Evolutionary conservation across 2,113 vertebrate species (phyloP).

Genomic region (Pontoporia blainvillei): DNA sequence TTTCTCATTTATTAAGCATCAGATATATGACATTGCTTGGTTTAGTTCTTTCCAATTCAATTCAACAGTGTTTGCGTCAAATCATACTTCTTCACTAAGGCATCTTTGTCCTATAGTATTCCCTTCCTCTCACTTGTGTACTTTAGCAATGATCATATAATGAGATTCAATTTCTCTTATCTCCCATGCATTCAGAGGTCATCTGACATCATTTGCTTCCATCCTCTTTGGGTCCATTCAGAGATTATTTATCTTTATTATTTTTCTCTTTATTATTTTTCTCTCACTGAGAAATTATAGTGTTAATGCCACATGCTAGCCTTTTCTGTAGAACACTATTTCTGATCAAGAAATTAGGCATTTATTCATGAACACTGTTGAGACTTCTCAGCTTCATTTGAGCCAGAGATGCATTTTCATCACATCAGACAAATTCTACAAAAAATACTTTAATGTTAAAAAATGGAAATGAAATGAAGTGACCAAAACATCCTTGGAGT

Average conservation of each 20-base stretch:
- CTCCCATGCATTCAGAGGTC: conserved; percentile 27
- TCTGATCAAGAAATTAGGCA: not conserved
- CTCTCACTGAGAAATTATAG: not conserved
- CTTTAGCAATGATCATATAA: conserved; percentile 26
- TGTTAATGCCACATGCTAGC: not conserved
- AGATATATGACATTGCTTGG: conserved; percentile 56
- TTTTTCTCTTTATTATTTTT: not conserved
- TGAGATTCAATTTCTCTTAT: conserved; percentile 20
- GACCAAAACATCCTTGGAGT: not conserved
- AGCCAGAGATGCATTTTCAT: not conserved
- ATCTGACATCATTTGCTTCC: conserved; percentile 32
- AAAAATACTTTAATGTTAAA: not conserved
- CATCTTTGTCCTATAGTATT: rapidly evolving
- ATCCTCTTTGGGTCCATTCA: not conserved
- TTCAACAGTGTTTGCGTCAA: not conserved
- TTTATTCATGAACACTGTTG: not conserved
- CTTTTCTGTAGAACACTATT: rapidly evolving
- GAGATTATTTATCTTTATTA: conserved; percentile 57
- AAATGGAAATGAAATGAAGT: not conserved
- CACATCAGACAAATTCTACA: not conserved
- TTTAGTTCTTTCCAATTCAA: conserved; percentile 21
- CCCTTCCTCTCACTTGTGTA: not conserved
- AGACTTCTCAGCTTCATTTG: not conserved
- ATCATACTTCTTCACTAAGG: conserved; percentile 67
- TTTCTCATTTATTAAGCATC: conserved; percentile 28